phyloP scores from a whole-genome alignment of 2,797 vertebrate genomes.

The Eulemur rubriventer region DNA sequence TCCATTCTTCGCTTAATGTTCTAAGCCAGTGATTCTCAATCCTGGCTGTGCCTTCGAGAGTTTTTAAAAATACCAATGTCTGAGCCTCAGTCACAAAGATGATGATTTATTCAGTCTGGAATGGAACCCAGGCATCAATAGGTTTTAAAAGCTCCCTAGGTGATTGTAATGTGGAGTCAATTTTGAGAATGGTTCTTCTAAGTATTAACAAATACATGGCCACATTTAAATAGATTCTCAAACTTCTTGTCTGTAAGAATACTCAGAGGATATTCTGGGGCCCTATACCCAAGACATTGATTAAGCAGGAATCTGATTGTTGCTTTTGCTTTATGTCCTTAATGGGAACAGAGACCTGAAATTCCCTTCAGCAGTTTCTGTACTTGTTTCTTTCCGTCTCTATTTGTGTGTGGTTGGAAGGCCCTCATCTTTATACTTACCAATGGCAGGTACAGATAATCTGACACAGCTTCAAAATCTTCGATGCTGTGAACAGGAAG shows the following conservation, averaged over 20 bases:
- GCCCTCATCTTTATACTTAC: background rate
- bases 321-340: background rate
- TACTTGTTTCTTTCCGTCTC: background rate
- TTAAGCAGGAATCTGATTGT: background rate
- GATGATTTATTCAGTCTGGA: constrained; percentile 16
- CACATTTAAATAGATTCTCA: background rate
- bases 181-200: constrained; percentile 5
- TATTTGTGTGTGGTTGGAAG: background rate
- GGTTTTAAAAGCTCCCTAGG: background rate
- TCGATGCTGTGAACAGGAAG: background rate
- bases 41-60: background rate
- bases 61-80: background rate
- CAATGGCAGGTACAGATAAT: background rate
- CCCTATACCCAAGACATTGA: background rate
- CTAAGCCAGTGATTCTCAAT: background rate
- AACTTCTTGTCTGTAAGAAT: background rate
- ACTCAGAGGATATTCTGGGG: background rate
- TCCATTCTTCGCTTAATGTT: background rate
- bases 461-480: background rate
- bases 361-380: background rate
- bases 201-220: background rate
- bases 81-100: background rate
- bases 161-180: constrained; percentile 1
- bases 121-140: background rate
- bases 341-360: background rate